Conservation (phyloP, 2,797 vertebrate genomes). For the Gorsachius magnificus region DNA sequence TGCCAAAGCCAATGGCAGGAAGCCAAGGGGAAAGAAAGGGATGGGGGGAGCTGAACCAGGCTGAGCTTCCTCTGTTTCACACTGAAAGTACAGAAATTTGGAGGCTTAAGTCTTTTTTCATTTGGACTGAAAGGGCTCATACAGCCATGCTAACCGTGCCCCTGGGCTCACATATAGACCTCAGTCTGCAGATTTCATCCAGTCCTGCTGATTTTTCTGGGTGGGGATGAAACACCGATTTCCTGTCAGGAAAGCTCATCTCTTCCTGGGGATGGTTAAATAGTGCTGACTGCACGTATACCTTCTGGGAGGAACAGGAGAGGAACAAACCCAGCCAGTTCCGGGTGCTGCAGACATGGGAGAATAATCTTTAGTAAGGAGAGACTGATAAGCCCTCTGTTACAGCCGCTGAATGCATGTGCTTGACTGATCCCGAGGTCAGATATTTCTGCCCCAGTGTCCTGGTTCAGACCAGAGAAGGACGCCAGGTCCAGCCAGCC, state of each 20-base stretch:
- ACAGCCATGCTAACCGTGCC: background rate
- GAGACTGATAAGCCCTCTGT: background rate
- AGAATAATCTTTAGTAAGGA: background rate
- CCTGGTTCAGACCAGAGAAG: background rate
- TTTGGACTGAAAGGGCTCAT: background rate
- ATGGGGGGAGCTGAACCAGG: background rate
- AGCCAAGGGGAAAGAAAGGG: background rate
- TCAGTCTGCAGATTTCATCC: background rate
- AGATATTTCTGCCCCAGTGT: background rate
- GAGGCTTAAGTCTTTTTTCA: background rate
- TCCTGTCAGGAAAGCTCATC: constrained; percentile 57
- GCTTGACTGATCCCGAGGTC: background rate
- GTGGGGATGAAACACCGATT: constrained; percentile 26
- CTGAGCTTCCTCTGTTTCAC: background rate
- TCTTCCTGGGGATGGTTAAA: constrained; percentile 38
- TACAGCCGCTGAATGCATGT: background rate
- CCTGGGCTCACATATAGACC: background rate
- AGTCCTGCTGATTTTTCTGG: constrained; percentile 12
- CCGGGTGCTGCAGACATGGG: background rate
- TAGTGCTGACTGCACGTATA: background rate
- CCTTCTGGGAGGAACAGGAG: background rate
- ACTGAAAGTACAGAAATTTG: background rate
- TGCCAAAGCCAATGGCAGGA: constrained; percentile 36
- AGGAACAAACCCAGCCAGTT: constrained; percentile 25
- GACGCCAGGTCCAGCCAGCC: background rate